Conservation (phyloP, 2,888 invertebrate species). For the Chymomyza fuscimana region DNA sequence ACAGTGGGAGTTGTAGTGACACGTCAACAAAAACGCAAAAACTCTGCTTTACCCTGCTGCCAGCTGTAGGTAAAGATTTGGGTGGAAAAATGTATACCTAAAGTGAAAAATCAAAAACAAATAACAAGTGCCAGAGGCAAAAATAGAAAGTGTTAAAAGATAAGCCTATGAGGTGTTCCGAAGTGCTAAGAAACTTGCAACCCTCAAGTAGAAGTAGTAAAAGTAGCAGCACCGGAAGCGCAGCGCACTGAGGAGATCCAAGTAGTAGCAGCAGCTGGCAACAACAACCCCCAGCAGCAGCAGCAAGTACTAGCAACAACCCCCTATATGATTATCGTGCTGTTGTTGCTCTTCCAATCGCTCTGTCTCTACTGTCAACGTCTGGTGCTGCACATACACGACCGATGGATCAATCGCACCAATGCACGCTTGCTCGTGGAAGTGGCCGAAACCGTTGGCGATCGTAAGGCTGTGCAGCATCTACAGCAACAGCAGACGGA, state of each 20-base stretch:
- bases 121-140: neutral
- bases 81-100: constrained; percentile 16
- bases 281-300: neutral
- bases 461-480: constrained; percentile 64
- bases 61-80: neutral
- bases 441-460: constrained; percentile 72
- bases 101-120: constrained; percentile 1
- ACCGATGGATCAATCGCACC: constrained; percentile 78
- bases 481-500: constrained; percentile 56
- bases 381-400: constrained; percentile 77
- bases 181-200: neutral
- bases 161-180: neutral
- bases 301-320: constrained; percentile 13
- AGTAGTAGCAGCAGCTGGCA: constrained; percentile 15
- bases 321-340: constrained; percentile 78
- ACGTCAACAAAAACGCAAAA: neutral
- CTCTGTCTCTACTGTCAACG: constrained; percentile 79
- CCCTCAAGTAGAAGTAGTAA: neutral
- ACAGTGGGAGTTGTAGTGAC: constrained; percentile 30
- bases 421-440: constrained; percentile 77
- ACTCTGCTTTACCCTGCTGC: neutral
- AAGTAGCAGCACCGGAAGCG: neutral
- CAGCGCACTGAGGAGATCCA: constrained; percentile 2
- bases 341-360: constrained; percentile 79
- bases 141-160: neutral